Conservation (phyloP, 2,888 invertebrate genomes). For the Ormyrus thymus region DNA sequence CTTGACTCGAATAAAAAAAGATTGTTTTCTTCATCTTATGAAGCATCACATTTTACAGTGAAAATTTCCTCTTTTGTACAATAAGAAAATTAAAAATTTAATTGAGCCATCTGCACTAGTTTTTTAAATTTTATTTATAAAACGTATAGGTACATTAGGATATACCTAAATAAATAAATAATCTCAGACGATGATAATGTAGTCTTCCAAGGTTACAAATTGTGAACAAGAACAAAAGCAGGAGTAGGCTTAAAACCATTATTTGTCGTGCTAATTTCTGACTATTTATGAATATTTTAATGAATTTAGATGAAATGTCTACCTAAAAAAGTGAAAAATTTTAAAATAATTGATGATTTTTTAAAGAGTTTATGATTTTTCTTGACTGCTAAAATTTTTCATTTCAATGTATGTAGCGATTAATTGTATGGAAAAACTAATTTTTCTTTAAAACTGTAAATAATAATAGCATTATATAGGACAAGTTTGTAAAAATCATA, state of each 20-base stretch:
- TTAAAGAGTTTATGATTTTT: no score
- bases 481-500: slow-evolving; percentile 53
- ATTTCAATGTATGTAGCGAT: no score
- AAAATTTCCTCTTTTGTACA: no score
- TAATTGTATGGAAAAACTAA: background rate
- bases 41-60: no score
- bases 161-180: slow-evolving; percentile 13
- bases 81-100: background rate
- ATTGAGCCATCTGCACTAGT: slow-evolving; percentile 27
- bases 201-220: slow-evolving; percentile 52
- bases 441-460: slow-evolving; percentile 38
- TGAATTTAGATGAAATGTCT: no score
- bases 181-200: slow-evolving; percentile 37
- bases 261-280: no score
- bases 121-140: slow-evolving; percentile 17
- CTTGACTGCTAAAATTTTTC: no score
- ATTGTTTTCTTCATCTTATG: slow-evolving; percentile 2
- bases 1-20: slow-evolving; percentile 26
- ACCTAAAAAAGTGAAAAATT: no score
- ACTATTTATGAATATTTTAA: no score
- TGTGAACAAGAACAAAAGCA: slow-evolving; percentile 18
- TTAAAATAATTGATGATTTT: no score
- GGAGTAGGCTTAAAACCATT: background rate
- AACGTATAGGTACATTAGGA: background rate
- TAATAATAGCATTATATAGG: slow-evolving; percentile 33